These are phyloP conservation scores for Aricia agestis DNA, from an alignment of 1,140 invertebrate species.

Conservation along the genomic window DNA sequence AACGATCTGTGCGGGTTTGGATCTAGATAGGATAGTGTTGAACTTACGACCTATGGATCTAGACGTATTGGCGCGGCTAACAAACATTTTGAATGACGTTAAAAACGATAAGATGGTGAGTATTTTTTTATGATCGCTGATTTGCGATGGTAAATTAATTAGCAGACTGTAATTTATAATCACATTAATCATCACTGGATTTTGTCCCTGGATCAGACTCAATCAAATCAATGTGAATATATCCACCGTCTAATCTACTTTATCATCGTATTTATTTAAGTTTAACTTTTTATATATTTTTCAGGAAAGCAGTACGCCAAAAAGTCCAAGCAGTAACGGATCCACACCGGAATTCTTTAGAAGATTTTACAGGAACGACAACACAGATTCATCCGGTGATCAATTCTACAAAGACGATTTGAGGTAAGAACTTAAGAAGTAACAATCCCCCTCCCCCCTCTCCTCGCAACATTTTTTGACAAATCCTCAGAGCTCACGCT, in stretches of 20 bases:
- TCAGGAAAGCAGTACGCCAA: not conserved
- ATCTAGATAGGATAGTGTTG: constrained; percentile 40
- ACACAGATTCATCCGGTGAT: constrained; percentile 40
- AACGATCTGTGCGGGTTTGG: constrained; percentile 34
- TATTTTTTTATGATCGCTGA: not conserved
- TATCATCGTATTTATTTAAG: not conserved
- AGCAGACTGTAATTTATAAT: no score
- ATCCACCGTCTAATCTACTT: no score
- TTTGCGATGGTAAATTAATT: no score
- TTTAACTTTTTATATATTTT: not conserved
- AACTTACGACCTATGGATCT: constrained; percentile 45
- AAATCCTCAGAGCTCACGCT: no score
- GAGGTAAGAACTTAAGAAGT: constrained; percentile 46
- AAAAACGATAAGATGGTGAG: not conserved
- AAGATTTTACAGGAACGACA: not conserved
- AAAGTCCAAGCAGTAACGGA: not conserved
- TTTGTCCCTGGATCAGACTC: no score
- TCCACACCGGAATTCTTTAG: not conserved
- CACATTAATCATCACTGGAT: no score
- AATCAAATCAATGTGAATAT: no score
- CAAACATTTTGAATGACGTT: not conserved
- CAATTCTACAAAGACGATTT: constrained; percentile 89
- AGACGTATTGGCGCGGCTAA: constrained; percentile 16
- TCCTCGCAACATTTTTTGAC: no score
- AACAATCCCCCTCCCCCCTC: no score